A percentile compares a stretch with the other conserved stretches of the same genome.
Conservation (phyloP, 2,113 vertebrate genomes). For the Anguilla rostrata region DNA sequence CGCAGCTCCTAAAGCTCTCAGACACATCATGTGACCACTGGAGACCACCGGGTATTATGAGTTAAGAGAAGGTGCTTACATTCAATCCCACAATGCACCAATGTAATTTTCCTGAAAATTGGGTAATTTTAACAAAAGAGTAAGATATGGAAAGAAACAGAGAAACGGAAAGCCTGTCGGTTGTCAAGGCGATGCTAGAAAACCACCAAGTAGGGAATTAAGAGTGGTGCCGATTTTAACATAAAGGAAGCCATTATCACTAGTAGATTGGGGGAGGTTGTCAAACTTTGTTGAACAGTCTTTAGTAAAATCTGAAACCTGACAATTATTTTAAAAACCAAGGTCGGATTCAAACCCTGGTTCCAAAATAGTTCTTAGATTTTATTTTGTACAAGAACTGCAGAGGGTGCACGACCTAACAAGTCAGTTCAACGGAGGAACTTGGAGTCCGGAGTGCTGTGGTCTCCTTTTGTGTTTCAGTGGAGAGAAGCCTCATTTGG, state of each 20-base stretch:
- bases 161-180: not conserved
- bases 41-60: not conserved
- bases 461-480: not conserved
- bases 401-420: not conserved
- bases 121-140: not conserved
- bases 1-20: not conserved
- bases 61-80: not conserved
- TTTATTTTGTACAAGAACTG: not conserved
- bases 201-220: not conserved
- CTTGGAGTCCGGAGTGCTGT: not conserved
- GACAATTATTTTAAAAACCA: no score
- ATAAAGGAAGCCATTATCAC: not conserved
- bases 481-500: not conserved
- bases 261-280: not conserved
- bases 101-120: not conserved
- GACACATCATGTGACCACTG: not conserved
- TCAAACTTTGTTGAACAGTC: not conserved
- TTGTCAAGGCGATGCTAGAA: not conserved
- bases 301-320: not conserved
- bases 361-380: not conserved
- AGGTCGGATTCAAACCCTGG: not conserved
- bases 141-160: not conserved
- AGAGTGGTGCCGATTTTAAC: not conserved
- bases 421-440: not conserved
- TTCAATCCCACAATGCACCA: not conserved